Percentiles rank a stretch among this genome's conserved stretches.
phyloP scores from a whole-genome alignment of 2,113 vertebrate species.

The Aix galericulata region DNA sequence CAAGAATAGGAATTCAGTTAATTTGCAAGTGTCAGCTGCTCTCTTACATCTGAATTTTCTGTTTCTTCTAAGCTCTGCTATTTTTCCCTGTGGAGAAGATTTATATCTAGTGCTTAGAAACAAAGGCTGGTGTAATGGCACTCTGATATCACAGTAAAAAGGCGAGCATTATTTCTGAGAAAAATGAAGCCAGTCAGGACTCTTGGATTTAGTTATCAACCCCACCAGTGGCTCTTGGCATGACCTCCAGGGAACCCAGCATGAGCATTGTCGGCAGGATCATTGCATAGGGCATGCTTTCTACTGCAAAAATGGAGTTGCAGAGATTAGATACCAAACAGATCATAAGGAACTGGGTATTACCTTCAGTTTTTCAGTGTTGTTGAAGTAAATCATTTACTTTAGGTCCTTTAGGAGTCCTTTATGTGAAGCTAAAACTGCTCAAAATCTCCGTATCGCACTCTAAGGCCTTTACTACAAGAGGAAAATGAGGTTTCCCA shows the following conservation, averaged over 20 bases:
- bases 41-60: neutral
- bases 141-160: neutral
- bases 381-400: rapidly evolving
- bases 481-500: neutral
- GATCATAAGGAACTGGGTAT: neutral
- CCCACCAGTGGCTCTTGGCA: neutral
- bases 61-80: neutral
- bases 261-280: rapidly evolving
- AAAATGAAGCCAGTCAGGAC: rapidly evolving
- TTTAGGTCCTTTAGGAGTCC: neutral
- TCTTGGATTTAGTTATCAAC: neutral
- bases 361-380: neutral
- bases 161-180: neutral
- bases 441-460: neutral
- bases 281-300: rapidly evolving
- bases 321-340: neutral
- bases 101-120: neutral
- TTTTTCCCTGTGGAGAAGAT: neutral
- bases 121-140: neutral
- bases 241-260: neutral
- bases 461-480: neutral
- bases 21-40: neutral
- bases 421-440: neutral
- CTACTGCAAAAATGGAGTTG: neutral
- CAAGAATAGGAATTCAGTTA: neutral